Base-by-base conservation (phyloP, 2,113 vertebrate genomes). In the Isurus oxyrinchus region DNA sequence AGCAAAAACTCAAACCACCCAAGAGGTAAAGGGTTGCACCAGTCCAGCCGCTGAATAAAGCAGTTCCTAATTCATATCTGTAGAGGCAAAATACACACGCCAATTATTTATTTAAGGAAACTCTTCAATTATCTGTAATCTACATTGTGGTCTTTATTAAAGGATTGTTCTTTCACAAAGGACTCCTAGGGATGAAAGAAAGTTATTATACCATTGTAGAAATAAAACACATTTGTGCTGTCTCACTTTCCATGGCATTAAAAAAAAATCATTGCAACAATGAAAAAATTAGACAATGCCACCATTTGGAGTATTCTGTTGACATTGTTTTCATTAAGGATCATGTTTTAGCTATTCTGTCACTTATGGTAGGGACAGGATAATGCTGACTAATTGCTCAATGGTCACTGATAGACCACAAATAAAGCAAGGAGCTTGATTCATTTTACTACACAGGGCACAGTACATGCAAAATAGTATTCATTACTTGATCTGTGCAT, bases 11-110 rank as follows among this genome's bases (percentile, higher is more conserved):
- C 27, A 97, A 95, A 72, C 98, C 98, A n/a, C 98, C 99, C 96
- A 97, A 98, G 96, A 99, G 98, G 97, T 99, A 98, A 96, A 99
- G 98, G 0, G 98, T 97, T 21, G 99, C 98, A 97, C 99, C 99
- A 88, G 99, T 99, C 99, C 99, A 99, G 96, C 99, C 99, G 66
- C 99, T 97, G 96, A 99, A 99, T 96, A 99, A 96, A 27, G 98
- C 99, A 16, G 99, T 98, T 97, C 99, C 99, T 79, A 99, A 97
- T 98, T 99, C 99, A 98, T 98, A 99, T 97, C 99, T 99, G 96
- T 11, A 97, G 66, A 97, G 96, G 67, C 96, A 97, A 13, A 96
- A 96, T 63, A 97, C 96, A 97, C 31, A 76, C 6, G 21, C 13
- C 23, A 53, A 49, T 25, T 87, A 44, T 87, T 87, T 87, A 53